A percentile compares a stretch with the other conserved stretches of the same genome.
Evolutionary conservation across 2,888 invertebrate genomes (phyloP).

Genomic region (Aporophyla lueneburgensis): DNA sequence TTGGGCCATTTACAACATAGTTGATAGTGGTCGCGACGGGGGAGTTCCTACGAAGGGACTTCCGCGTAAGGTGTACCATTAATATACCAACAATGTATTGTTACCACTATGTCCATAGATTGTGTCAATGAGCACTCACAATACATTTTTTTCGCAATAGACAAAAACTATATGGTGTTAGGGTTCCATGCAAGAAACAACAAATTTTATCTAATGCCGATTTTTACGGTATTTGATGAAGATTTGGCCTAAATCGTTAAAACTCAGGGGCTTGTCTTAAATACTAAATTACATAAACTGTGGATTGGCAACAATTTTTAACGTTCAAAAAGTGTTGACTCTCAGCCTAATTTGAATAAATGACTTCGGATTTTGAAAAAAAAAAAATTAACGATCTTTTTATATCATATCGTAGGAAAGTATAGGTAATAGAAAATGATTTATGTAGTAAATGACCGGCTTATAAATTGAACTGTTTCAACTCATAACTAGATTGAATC

Average conservation of each 20-base stretch:
- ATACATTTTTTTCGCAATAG: constrained; percentile 67
- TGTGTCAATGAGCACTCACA: constrained; percentile 76
- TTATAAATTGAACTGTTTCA: neutral
- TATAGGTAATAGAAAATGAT: no score
- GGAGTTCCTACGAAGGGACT: constrained; percentile 80
- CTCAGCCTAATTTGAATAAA: no score
- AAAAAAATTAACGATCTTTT: neutral
- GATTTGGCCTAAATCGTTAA: no score
- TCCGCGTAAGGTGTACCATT: constrained; percentile 79
- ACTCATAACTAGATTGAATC: no score
- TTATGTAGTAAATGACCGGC: neutral
- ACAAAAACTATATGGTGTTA: constrained; percentile 22
- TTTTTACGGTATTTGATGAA: neutral
- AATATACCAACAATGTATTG: constrained; percentile 81
- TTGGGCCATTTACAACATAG: constrained; percentile 76
- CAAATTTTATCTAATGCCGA: neutral
- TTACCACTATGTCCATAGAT: constrained; percentile 78
- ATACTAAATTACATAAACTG: neutral
- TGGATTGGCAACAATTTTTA: no score
- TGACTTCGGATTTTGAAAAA: no score
- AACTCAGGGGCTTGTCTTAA: no score
- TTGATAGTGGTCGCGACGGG: constrained; percentile 79
- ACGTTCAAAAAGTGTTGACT: no score
- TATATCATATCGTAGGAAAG: no score
- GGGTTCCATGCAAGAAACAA: constrained; percentile 22